Evolutionary conservation across 1,140 invertebrate species (phyloP).

Genomic region (Conopomorpha cramerella): DNA sequence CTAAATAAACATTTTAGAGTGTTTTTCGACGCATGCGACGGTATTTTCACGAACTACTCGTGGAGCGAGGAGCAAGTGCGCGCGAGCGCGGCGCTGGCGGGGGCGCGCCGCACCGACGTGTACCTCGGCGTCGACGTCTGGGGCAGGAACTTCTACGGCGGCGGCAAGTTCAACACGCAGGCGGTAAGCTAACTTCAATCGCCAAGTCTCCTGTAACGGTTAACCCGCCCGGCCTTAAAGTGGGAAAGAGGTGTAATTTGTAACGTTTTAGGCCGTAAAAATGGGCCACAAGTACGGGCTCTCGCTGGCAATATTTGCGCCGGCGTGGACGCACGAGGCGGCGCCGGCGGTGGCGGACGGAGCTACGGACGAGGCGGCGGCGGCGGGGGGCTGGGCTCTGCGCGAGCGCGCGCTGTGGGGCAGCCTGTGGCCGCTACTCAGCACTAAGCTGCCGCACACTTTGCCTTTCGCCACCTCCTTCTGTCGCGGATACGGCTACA

Average conservation of each 20-base stretch:
- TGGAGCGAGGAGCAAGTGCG: conserved; percentile 77
- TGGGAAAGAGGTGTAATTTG: no score
- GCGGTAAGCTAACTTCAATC: conserved; percentile 56
- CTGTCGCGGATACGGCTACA: conserved; percentile 73
- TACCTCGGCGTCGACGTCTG: conserved; percentile 96
- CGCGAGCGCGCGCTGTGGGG: conserved; percentile 83
- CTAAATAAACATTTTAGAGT: no score
- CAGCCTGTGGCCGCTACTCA: conserved; percentile 70
- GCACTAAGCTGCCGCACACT: conserved; percentile 62
- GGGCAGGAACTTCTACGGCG: conserved; percentile 85
- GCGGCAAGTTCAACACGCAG: conserved; percentile 83
- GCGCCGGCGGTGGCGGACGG: conserved; percentile 17
- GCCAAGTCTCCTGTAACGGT: conserved; percentile 1
- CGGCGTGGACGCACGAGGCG: conserved; percentile 86
- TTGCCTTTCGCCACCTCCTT: conserved; percentile 79
- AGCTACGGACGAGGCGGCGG: conserved; percentile 12
- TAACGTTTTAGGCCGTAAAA: conserved; percentile 75
- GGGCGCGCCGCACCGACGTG: conserved; percentile 69
- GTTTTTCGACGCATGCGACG: conserved; percentile 90
- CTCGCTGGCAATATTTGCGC: conserved; percentile 91
- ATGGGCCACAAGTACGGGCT: conserved; percentile 69
- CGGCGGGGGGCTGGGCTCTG: background rate
- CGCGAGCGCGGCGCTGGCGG: conserved; percentile 49
- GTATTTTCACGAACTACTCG: conserved; percentile 93
- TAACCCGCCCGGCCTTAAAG: no score